Base-by-base conservation (phyloP, 1,140 invertebrate species). In the Akabosia matsudoensis region DNA sequence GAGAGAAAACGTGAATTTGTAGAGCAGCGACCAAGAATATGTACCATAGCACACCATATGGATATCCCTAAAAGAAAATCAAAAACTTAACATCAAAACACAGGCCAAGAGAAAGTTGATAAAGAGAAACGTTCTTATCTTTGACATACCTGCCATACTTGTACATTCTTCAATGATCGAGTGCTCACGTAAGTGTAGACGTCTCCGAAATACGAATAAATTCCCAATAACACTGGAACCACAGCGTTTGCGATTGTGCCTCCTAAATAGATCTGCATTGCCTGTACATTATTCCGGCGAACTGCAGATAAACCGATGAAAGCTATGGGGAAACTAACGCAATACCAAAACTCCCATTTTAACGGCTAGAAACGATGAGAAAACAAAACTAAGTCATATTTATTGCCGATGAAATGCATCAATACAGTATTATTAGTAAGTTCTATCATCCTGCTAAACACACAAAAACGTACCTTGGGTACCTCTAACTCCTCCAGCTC, bases 261-360 rank as follows among this genome's bases (percentile, higher is more conserved):
- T 81, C 92, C 89, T 83, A 96, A 91, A 81, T 95, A 97, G 80
- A 91, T 89, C 82, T 91, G 88, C 83, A 98, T 88, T 0, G 91
- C 88, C 67, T 89, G 87, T 34, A 92, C 88, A 82, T 90, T 90
- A 85, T 97, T 98, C 79, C 89, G 90, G 80, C 92, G 91, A 79
- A 95, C 90, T 24, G 96, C 92, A 45, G 92, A 90, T 30, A 97
- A 86, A n/a, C 92, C 95, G 31, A 96, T 84, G 84, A 96, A 92
- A 54, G 93, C 92, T 51, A 94, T 87, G n/a, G 95, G 84, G 73
- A 97, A 85, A 80, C 94, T 96, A 1, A 90, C 86, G 79, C 93
- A 91, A 96, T 96, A 98, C 79, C 94, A 89, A 84, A 96, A 98
- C 86, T 98, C 96, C 96, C 96, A 98, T 85, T 90, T 89, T 33